Evolutionary conservation across 2,113 vertebrate genomes (phyloP).

Genomic region (Rhinogobius similis): DNA sequence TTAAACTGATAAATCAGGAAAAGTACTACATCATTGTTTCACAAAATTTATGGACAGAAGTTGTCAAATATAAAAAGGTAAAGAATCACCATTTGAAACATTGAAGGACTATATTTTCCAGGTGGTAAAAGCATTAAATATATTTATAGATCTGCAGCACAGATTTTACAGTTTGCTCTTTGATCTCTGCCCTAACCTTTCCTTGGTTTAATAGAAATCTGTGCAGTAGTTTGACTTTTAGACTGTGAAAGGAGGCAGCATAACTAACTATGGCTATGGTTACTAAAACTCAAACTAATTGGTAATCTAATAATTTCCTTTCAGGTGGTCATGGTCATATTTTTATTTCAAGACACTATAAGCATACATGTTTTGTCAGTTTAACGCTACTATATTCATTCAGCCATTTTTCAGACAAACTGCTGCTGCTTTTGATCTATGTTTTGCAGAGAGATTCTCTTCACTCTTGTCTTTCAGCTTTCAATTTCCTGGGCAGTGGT

Average conservation of each 20-base stretch:
- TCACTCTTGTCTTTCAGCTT: constrained; percentile 68
- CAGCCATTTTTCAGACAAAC: constrained; percentile 17
- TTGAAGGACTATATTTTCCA: constrained; percentile 3
- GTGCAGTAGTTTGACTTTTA: background rate
- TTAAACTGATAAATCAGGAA: background rate
- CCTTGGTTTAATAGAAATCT: constrained; percentile 9
- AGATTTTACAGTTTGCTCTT: background rate
- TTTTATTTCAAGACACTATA: background rate
- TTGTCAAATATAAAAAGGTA: background rate
- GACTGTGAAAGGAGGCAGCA: background rate
- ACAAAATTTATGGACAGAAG: background rate
- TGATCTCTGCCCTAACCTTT: constrained; percentile 1
- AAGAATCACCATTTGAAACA: constrained; percentile 5
- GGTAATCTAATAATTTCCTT: too few relatives aligned
- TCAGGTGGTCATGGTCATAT: too few relatives aligned
- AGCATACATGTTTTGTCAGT: background rate
- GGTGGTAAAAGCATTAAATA: constrained; percentile 4
- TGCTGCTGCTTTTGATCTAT: constrained; percentile 8
- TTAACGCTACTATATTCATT: background rate
- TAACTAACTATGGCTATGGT: background rate
- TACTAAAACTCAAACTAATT: too few relatives aligned
- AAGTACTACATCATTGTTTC: background rate
- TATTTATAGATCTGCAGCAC: constrained; percentile 5
- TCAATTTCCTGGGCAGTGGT: constrained; percentile 79
- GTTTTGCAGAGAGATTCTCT: constrained; percentile 37